These are phyloP conservation scores for Leptoclinus maculatus DNA, from an alignment of 2,797 vertebrate species.

Conservation along the genomic window DNA sequence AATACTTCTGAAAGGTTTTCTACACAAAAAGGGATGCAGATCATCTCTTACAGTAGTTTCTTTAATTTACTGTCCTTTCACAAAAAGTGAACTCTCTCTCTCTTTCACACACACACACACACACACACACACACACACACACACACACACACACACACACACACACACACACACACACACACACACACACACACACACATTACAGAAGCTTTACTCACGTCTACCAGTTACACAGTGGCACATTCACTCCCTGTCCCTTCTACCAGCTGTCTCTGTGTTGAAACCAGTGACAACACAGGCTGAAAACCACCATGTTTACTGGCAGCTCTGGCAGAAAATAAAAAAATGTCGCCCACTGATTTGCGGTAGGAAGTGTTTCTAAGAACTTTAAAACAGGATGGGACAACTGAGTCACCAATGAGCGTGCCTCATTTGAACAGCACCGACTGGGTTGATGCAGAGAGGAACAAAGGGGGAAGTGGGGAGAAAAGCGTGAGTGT, in stretches of 20 bases:
- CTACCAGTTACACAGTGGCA: constrained; percentile 32
- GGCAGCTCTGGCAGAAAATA: constrained; percentile 24
- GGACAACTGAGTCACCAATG: constrained; percentile 61
- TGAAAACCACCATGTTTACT: constrained; percentile 30
- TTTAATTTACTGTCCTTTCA: not conserved
- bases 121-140: too few relatives aligned
- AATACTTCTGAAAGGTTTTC: not conserved
- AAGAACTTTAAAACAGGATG: constrained; percentile 57
- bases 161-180: too few relatives aligned
- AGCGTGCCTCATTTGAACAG: constrained; percentile 30
- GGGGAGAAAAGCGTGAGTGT: not conserved
- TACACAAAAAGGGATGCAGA: not conserved
- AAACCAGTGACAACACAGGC: constrained; percentile 23
- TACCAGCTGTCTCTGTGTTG: constrained; percentile 36
- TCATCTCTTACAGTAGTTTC: constrained; percentile 1
- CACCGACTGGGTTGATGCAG: not conserved
- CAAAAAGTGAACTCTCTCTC: not conserved
- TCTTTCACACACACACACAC: not conserved
- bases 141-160: too few relatives aligned
- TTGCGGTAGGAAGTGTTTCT: constrained; percentile 55
- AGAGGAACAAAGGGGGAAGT: not conserved
- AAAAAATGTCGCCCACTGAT: constrained; percentile 18
- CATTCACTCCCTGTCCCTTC: constrained; percentile 23
- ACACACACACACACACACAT: not conserved
- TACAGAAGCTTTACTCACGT: constrained; percentile 37